phyloP scores from a whole-genome alignment of 1,140 invertebrate species.

The Acromyrmex heyeri region DNA sequence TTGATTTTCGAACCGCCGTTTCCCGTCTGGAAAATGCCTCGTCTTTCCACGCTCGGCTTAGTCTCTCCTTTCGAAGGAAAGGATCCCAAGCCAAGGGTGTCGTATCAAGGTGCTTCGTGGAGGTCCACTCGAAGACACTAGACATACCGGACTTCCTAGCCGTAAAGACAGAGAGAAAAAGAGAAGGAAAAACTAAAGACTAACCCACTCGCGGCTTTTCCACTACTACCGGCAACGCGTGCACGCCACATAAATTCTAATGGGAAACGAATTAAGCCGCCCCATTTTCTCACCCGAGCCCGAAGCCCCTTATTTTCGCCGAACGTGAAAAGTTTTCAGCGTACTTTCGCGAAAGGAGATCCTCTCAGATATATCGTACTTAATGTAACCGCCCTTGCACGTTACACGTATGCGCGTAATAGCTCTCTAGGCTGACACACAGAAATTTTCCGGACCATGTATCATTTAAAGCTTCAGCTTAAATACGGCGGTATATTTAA shows the following conservation, averaged over 20 bases:
- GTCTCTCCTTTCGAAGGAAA: constrained; percentile 53
- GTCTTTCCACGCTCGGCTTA: constrained; percentile 61
- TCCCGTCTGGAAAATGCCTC: constrained; percentile 59
- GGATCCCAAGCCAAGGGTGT: constrained; percentile 51
- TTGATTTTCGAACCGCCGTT: constrained; percentile 71
- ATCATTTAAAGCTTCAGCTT: constrained; percentile 20
- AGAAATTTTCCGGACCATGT: constrained; percentile 37
- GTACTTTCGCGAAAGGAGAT: constrained; percentile 30
- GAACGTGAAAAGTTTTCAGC: constrained; percentile 65
- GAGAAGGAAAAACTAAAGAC: not conserved
- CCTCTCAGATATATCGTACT: constrained; percentile 43
- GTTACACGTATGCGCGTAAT: constrained; percentile 41
- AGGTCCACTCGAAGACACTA: constrained; percentile 61
- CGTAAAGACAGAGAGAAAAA: constrained; percentile 28
- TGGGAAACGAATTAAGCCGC: constrained; percentile 68
- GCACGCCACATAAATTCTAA: constrained; percentile 66
- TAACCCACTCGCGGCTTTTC: constrained; percentile 38
- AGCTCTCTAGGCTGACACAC: not conserved
- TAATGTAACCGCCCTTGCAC: constrained; percentile 43
- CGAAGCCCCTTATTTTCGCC: constrained; percentile 49
- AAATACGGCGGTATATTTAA: constrained; percentile 26
- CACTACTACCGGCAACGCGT: constrained; percentile 25
- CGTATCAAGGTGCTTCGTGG: constrained; percentile 58
- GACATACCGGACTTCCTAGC: constrained; percentile 30
- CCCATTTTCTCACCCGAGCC: constrained; percentile 51